Evolutionary conservation across 1,140 invertebrate species (phyloP), one percentile per base, ranked within the genome.

Genomic region (Helicoverpa armigera): DNA sequence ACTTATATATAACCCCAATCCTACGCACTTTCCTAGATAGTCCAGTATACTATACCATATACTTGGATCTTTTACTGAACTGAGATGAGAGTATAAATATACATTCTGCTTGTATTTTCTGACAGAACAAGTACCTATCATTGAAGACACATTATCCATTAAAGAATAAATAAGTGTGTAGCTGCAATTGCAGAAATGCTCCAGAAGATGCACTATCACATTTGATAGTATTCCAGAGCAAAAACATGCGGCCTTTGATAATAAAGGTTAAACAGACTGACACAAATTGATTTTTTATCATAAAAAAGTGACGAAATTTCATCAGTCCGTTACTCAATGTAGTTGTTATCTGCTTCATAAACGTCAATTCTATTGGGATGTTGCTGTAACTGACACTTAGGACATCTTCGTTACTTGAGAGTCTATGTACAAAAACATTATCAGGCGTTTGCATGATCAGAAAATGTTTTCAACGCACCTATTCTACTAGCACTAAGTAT

Each of bases 261-360:
- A 89, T 83, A 85, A 74, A 84, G 84, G 83, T 88, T 87, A 92
- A 88, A 88, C 79, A 86, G 83, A 87, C 88, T 91, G 92, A 94
- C 92, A 91, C 83, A 94, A 92, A 94, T 94, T 92, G 90, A 92
- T 91, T 93, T 90, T 90, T 90, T 90, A 90, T 91, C 87, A 79
- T 88, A 69, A 85, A 84, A 89, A 85, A 83, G 88, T 88, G 89
- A 91, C 84, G 87, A 87, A 86, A 89, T 84, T 76, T 75, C 79
- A 79, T 75, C 75, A 81, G 82, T 60, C 61, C 58, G 85, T 89
- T 87, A 84, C 86, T 86, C 87, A 88, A 88, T 81, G 85, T 86
- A 83, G 83, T 79, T 84, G 67, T 91, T 93, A 92, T 92, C 91
- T 85, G 72, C 74, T 50, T 65, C 81, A 86, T 87, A 87, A 90